A percentile compares a stretch with the other conserved stretches of the same genome.
phyloP scores from a whole-genome alignment of 2,113 vertebrate species.

The Colinus virginianus region DNA sequence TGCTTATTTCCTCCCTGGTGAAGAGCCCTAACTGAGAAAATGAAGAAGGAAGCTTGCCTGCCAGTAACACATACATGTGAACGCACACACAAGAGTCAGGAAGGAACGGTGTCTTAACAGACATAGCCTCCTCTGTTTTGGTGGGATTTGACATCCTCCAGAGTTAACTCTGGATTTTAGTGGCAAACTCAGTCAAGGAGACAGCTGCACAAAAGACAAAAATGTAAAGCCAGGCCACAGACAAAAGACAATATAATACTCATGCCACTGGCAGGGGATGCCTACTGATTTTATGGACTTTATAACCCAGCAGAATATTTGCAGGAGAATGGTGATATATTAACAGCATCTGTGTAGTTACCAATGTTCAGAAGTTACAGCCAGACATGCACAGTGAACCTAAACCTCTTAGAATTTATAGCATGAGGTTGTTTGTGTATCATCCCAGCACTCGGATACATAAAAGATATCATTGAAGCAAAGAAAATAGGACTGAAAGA shows the following conservation, averaged over 20 bases:
- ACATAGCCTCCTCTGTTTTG: not conserved
- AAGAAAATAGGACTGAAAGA: not conserved
- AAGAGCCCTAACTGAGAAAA: not conserved
- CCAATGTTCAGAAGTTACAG: not conserved
- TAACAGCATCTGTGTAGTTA: not conserved
- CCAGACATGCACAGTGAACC: not conserved
- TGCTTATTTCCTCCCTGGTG: not conserved
- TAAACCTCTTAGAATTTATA: fast-evolving
- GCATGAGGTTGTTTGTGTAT: fast-evolving
- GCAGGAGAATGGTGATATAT: not conserved
- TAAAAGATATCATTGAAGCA: not conserved
- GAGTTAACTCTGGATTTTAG: not conserved
- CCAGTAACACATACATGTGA: not conserved
- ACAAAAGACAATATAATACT: not conserved
- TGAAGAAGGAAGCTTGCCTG: not conserved
- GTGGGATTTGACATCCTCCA: not conserved
- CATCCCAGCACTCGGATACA: not conserved
- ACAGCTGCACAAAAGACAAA: not conserved
- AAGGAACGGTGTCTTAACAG: not conserved
- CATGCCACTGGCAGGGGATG: not conserved
- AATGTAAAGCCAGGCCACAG: not conserved
- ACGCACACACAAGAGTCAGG: fast-evolving
- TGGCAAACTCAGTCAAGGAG: not conserved
- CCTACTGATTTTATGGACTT: not conserved
- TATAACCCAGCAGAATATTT: not conserved